Conservation (phyloP, 1,140 invertebrate species). For the Probaryconus sp. region DNA sequence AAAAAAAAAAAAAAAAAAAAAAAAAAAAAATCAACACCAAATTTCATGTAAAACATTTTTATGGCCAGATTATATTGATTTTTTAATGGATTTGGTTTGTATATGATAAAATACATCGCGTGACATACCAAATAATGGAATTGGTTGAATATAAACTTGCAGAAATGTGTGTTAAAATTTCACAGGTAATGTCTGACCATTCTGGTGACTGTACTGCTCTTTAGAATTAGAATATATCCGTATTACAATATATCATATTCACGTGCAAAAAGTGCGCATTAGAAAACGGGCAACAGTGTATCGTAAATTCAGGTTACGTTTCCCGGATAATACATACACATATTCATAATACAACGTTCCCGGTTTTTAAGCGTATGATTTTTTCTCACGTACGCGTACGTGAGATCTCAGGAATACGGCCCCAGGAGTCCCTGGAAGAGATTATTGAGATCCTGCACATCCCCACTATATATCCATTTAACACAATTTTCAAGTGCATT, state of each 20-base stretch:
- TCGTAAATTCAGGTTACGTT: conserved; percentile 60
- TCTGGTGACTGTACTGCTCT: too few species aligned
- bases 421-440: conserved; percentile 49
- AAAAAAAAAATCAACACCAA: too few species aligned
- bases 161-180: too few species aligned
- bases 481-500: conserved; percentile 57
- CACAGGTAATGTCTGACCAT: too few species aligned
- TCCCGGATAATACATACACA: conserved; percentile 53
- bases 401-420: conserved; percentile 56
- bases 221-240: conserved; percentile 39
- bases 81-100: too few species aligned
- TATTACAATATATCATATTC: conserved; percentile 44
- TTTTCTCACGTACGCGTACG: conserved; percentile 59
- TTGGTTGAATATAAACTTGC: too few species aligned
- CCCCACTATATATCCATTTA: conserved; percentile 53
- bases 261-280: conserved; percentile 37
- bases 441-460: conserved; percentile 53
- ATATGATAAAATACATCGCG: too few species aligned
- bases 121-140: too few species aligned
- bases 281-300: conserved; percentile 36
- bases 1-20: too few species aligned
- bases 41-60: too few species aligned
- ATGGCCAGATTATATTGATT: too few species aligned
- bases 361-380: conserved; percentile 55
- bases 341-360: conserved; percentile 56